Conservation (phyloP, 2,113 vertebrate species). For the Enhydra lutris region DNA sequence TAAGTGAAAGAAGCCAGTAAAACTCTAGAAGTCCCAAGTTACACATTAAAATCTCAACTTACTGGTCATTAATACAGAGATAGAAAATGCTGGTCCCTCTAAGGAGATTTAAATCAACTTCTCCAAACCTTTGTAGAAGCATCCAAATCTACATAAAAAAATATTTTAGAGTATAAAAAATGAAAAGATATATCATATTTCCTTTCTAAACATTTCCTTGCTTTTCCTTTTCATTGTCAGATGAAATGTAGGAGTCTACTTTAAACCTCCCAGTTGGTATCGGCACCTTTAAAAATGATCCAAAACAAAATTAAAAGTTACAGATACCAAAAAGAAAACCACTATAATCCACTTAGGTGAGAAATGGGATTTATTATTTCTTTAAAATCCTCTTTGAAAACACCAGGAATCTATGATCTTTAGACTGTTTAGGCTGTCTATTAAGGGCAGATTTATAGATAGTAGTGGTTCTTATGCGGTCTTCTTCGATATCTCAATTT, state of each 20-base stretch:
- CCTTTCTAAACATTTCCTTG: neutral
- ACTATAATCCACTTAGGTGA: neutral
- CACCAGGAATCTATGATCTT: neutral
- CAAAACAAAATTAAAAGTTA: neutral
- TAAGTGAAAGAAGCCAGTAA: conserved; percentile 21
- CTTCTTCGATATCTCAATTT: neutral
- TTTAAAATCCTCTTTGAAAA: conserved; percentile 31
- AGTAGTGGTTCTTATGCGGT: neutral
- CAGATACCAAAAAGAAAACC: neutral
- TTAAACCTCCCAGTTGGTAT: neutral
- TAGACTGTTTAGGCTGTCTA: neutral
- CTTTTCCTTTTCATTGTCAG: neutral
- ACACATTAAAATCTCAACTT: conserved; percentile 21
- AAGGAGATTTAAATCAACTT: conserved; percentile 42
- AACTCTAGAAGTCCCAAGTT: conserved; percentile 1
- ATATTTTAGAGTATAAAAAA: conserved; percentile 18
- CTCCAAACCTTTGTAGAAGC: neutral
- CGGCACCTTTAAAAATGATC: neutral
- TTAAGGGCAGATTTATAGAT: neutral
- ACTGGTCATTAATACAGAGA: neutral
- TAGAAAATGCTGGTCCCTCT: neutral
- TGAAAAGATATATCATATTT: neutral
- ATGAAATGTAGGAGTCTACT: neutral
- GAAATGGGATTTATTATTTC: neutral
- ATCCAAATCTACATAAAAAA: conserved; percentile 4